Conservation (phyloP, 2,113 vertebrate species). For the pig (Sus scrofa) region DNA sequence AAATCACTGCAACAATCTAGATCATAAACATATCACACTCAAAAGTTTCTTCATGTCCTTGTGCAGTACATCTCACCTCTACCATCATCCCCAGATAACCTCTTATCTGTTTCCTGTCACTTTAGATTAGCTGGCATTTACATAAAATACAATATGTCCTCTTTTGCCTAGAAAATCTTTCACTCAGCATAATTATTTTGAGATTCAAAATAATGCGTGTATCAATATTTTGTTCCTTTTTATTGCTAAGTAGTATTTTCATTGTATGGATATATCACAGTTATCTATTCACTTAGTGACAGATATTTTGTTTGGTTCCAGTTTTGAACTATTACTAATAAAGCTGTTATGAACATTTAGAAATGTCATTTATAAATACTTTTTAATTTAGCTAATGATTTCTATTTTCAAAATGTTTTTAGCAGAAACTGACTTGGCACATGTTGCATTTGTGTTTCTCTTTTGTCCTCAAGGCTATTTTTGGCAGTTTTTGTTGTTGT, state of each 20-base stretch:
- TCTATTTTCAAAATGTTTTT: constrained; percentile 58
- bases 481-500: constrained; percentile 62
- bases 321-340: constrained; percentile 51
- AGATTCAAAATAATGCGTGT: constrained; percentile 29
- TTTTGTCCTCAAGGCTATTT: constrained; percentile 69
- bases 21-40: not conserved
- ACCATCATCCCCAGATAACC: not conserved
- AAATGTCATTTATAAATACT: constrained; percentile 49
- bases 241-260: constrained; percentile 31
- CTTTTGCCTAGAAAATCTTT: constrained; percentile 43
- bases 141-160: not conserved
- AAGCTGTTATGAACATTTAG: constrained; percentile 42
- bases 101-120: not conserved
- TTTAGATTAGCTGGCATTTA: constrained; percentile 28
- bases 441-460: constrained; percentile 40
- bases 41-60: not conserved
- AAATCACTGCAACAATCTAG: constrained; percentile 46
- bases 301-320: constrained; percentile 34
- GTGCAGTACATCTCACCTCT: not conserved
- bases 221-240: constrained; percentile 36
- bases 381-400: constrained; percentile 49
- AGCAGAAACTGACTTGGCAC: constrained; percentile 59
- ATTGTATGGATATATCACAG: not conserved
- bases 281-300: constrained; percentile 16
- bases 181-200: constrained; percentile 62